phyloP scores from a whole-genome alignment of 2,113 vertebrate genomes.

The Macheiramphus alcinus region DNA sequence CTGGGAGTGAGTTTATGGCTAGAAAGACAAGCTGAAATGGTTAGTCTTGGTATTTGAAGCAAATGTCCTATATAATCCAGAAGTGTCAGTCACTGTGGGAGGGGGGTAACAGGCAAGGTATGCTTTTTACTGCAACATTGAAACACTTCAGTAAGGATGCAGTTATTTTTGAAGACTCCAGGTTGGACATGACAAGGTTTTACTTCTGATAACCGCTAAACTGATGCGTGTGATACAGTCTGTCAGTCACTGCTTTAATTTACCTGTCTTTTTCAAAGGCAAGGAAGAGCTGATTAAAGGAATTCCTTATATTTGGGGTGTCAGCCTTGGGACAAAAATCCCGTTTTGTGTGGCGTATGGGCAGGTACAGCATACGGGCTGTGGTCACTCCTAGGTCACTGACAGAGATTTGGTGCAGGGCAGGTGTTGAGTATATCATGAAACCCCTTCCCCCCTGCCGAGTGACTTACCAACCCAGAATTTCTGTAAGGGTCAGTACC shows the following conservation, averaged over 20 bases:
- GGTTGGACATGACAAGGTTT: neutral
- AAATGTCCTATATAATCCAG: neutral
- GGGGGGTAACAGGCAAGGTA: neutral
- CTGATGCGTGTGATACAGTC: neutral
- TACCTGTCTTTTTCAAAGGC: neutral
- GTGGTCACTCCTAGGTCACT: neutral
- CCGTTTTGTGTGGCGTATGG: rapidly evolving
- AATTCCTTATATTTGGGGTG: neutral
- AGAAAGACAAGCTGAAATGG: neutral
- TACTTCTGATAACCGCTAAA: neutral
- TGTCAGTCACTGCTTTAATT: neutral
- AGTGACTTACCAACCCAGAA: neutral
- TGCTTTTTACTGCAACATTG: neutral
- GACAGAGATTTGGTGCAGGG: neutral
- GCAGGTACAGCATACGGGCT: neutral
- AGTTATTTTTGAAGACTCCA: neutral
- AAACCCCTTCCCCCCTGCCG: neutral
- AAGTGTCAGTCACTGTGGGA: neutral
- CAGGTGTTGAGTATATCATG: neutral
- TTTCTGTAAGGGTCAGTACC: neutral
- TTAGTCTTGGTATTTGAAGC: neutral
- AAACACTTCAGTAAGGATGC: neutral
- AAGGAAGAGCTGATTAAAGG: neutral
- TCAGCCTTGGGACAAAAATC: neutral
- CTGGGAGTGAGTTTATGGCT: neutral